Base-by-base conservation (phyloP, 2,888 invertebrate genomes). In the Diadegma fenestrale region DNA sequence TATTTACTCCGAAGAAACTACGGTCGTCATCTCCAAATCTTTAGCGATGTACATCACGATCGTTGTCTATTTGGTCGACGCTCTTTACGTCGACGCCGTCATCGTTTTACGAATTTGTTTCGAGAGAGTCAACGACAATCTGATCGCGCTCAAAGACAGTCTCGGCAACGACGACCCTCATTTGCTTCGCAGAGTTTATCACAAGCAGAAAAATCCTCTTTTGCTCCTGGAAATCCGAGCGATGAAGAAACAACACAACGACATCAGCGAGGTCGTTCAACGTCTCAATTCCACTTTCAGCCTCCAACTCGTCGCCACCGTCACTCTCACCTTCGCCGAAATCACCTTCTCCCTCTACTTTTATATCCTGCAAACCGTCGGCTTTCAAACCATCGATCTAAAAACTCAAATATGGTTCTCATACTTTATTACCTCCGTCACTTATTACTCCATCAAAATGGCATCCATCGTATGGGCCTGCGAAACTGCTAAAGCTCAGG, bases 291-390 rank as follows among this genome's bases (percentile, higher is more conserved):
- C 81, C 0, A 87, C 88, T 1, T 92, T 90, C 75, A 88, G 90
- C 5, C 48, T 88, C 4, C 91, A 91, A 17, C 76, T 90, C 2
- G 84, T 91, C 7, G 84, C 86, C 0, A 89, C 89, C 0, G 86
- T 92, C 0, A 87, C 88, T 0, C 72, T 92, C 43, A 89, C 89
- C 0, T 90, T 92, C 33, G 85, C 89, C 7, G 90, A 92, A 51
- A 85, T 92, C 0, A 91, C 92, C 0, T 92, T 92, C 48, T 90
- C 90, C 0, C 68, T 92, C 0, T 92, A 92, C 61, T 92, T 92
- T 82, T 91, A 89, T 58, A 84, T 92, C 26, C 71, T 92, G 0
- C 85, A 88, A 12, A 45, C 72, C 3, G 80, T 86, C 63, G 87
- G 86, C 0, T 43, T 73, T 0, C 87, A 86, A 37, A 77, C 82